Evolutionary conservation across 1,140 invertebrate species (phyloP), one percentile per base, ranked within the genome.

Genomic region (Cydia strobilella): DNA sequence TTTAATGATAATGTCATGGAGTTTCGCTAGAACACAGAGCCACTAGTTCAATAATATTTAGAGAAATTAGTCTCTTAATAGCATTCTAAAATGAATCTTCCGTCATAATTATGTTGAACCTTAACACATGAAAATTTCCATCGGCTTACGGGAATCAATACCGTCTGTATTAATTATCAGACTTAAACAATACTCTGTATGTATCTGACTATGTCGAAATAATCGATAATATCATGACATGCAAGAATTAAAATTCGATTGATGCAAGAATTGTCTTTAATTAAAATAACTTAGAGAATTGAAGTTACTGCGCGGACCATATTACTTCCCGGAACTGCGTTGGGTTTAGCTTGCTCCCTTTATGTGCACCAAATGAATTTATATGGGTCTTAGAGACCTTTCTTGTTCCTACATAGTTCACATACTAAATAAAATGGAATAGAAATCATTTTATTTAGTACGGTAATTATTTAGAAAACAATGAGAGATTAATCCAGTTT

Each of bases 331-430:
- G 18, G 12, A 31, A 39, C 65, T 35, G 65, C 31, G 27, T 69
- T 35, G 65, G n/a, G 27, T 18, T 69, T 69, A 31, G 65, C 65
- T 18, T 31, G 12, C 27, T 66, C 65, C 27, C 65, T 35, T 59
- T 69, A 18, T 69, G 18, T 69, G 65, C 65, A n/a, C 27, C 20
- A 69, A 69, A 69, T 69, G 12, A 69, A 69, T 69, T 69, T 69
- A 69, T 69, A 69, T 20, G 65, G 65, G 65, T 69, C 25, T 18
- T 18, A 31, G 18, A 15, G 10, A 69, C 42, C 27, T 69, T 59
- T 23, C n/a, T 59, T 69, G 3, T 69, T 69, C 63, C 65, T n/a
- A 48, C 45, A 51, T 18, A 18, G 65, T 18, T 31, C 4, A 15
- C 25, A 35, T 25, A 27, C 62, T 63, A 27, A 9, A 31, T 25